phyloP scores from a whole-genome alignment of 2,888 invertebrate genomes.

The Ypsolopha sequella region DNA sequence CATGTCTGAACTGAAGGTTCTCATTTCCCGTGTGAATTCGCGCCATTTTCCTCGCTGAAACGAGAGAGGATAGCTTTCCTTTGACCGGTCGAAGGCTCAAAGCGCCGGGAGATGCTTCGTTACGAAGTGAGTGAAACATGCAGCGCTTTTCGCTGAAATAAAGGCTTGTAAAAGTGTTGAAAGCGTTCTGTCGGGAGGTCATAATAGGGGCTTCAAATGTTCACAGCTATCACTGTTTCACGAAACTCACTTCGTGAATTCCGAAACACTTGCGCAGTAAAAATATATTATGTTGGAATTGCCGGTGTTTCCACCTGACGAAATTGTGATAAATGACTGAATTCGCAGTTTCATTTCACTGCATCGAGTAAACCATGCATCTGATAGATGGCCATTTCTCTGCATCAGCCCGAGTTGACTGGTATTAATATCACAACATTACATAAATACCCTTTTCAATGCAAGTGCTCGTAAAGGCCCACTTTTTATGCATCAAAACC shows the following conservation, averaged over 20 bases:
- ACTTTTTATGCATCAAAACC: too few relatives aligned
- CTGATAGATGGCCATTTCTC: neutral
- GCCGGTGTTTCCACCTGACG: neutral
- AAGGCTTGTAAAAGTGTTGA: neutral
- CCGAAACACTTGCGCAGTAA: neutral
- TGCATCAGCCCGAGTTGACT: neutral
- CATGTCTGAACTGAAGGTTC: conserved; percentile 21
- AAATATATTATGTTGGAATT: neutral
- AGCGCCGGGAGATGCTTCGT: conserved; percentile 12
- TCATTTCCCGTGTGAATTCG: conserved; percentile 56
- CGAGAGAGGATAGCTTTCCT: conserved; percentile 36
- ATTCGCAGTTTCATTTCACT: neutral
- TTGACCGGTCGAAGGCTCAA: conserved; percentile 46
- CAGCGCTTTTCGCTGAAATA: neutral
- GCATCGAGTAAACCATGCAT: neutral
- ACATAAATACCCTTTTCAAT: too few relatives aligned
- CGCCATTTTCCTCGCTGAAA: conserved; percentile 40
- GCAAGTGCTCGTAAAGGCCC: too few relatives aligned
- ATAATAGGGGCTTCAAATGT: too few relatives aligned
- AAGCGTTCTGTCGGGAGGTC: neutral
- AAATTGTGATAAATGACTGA: neutral
- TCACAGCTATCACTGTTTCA: too few relatives aligned
- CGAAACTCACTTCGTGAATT: too few relatives aligned
- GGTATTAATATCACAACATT: neutral
- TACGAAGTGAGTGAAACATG: conserved; percentile 6